phyloP scores from a whole-genome alignment of 2,888 invertebrate genomes.

The Acleris emargana region DNA sequence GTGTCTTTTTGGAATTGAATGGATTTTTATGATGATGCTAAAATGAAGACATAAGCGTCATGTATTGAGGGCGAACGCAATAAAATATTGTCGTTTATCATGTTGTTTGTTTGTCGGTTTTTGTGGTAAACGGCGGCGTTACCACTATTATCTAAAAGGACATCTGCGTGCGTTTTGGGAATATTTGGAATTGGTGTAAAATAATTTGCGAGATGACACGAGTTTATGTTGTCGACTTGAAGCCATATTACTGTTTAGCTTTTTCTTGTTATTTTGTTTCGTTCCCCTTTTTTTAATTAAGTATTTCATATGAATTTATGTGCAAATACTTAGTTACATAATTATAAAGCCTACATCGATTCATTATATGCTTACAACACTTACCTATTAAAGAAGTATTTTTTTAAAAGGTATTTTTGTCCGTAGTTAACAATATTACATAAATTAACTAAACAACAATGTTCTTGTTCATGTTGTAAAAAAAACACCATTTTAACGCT shows the following conservation, averaged over 20 bases:
- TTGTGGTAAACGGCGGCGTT: slow-evolving; percentile 79
- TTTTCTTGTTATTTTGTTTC: not conserved
- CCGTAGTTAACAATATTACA: too few relatives aligned
- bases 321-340: too few relatives aligned
- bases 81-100: slow-evolving; percentile 82
- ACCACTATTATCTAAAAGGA: slow-evolving; percentile 72
- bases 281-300: too few relatives aligned
- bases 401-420: too few relatives aligned
- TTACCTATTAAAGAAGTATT: too few relatives aligned
- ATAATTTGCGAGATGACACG: slow-evolving; percentile 39
- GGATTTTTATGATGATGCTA: slow-evolving; percentile 50
- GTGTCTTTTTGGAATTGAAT: slow-evolving; percentile 18
- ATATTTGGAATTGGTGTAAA: slow-evolving; percentile 50
- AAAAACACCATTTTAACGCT: too few relatives aligned
- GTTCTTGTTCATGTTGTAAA: too few relatives aligned
- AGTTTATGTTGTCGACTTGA: not conserved
- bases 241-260: not conserved
- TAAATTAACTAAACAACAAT: too few relatives aligned
- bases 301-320: too few relatives aligned
- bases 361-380: too few relatives aligned
- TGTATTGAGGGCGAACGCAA: slow-evolving; percentile 73
- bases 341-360: too few relatives aligned
- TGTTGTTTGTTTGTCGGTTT: slow-evolving; percentile 76
- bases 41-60: slow-evolving; percentile 76
- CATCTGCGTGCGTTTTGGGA: slow-evolving; percentile 66